A percentile compares a stretch with the other conserved stretches of the same genome.
Evolutionary conservation across 2,113 vertebrate genomes (phyloP).

Genomic region (Paramormyrops kingsleyae): DNA sequence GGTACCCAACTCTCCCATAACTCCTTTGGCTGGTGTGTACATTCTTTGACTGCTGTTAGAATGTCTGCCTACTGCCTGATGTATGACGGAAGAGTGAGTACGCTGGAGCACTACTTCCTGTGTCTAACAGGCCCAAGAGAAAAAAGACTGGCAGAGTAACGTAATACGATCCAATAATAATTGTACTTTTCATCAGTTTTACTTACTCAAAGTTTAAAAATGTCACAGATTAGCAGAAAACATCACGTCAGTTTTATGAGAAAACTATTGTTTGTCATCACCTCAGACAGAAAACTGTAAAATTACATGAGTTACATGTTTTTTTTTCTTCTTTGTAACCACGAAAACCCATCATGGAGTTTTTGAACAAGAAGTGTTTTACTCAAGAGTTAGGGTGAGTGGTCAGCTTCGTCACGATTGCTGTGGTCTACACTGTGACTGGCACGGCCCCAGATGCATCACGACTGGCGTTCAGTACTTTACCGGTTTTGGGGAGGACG

Average conservation of each 20-base stretch:
- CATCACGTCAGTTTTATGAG: background rate
- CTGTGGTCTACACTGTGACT: background rate
- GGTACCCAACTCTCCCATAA: background rate
- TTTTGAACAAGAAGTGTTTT: background rate
- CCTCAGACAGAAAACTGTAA: background rate
- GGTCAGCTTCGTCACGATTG: background rate
- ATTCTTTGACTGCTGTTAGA: background rate
- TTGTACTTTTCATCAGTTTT: background rate
- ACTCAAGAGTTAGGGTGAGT: background rate
- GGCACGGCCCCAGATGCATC: background rate
- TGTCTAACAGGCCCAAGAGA: background rate
- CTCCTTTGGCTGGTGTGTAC: background rate
- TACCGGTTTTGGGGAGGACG: constrained; percentile 38
- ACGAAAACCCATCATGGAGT: background rate
- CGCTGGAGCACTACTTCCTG: background rate
- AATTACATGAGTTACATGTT: background rate
- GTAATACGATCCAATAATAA: background rate
- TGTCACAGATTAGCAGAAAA: background rate
- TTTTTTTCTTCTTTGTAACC: background rate
- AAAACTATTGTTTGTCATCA: background rate
- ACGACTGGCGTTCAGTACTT: background rate
- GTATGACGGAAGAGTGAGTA: background rate
- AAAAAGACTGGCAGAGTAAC: background rate
- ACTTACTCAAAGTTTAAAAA: background rate
- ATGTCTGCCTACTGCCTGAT: background rate